phyloP scores from a whole-genome alignment of 2,113 vertebrate species.

The Crotalus viridis region DNA sequence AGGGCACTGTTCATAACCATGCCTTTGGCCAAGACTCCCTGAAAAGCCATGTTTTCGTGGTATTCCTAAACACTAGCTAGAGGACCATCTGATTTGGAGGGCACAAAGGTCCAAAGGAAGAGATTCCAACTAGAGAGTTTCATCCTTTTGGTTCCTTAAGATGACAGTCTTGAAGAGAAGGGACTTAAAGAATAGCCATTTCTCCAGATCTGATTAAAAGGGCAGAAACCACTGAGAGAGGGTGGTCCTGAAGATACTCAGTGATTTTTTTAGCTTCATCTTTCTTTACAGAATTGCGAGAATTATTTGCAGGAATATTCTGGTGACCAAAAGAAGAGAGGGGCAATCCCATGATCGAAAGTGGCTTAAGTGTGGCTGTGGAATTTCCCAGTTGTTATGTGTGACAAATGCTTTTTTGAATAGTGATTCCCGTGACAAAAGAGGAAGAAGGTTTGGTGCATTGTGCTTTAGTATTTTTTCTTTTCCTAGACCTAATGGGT shows the following conservation, averaged over 20 bases:
- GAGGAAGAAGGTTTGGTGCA: background rate
- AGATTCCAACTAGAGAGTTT: background rate
- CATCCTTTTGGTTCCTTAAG: background rate
- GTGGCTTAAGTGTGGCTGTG: background rate
- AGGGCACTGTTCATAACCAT: background rate
- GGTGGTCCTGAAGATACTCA: background rate
- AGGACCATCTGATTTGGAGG: background rate
- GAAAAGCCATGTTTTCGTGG: background rate
- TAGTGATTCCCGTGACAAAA: background rate
- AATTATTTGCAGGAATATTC: background rate
- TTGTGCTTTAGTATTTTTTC: background rate
- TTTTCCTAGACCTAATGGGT: background rate
- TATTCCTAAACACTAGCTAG: background rate
- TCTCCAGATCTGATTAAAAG: background rate
- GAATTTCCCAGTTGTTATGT: background rate
- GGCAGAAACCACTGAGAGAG: background rate
- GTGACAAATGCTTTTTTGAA: background rate
- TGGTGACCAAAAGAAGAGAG: background rate
- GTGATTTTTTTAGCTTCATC: background rate
- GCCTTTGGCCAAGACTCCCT: background rate
- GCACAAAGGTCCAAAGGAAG: background rate
- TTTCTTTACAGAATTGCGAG: background rate
- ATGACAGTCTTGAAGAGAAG: background rate
- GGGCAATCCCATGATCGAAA: background rate
- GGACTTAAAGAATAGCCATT: background rate